Percentiles rank a stretch among this genome's conserved stretches.
These are phyloP conservation scores for Tachystola acroxantha DNA, from an alignment of 2,888 invertebrate genomes.

Conservation along the genomic window DNA sequence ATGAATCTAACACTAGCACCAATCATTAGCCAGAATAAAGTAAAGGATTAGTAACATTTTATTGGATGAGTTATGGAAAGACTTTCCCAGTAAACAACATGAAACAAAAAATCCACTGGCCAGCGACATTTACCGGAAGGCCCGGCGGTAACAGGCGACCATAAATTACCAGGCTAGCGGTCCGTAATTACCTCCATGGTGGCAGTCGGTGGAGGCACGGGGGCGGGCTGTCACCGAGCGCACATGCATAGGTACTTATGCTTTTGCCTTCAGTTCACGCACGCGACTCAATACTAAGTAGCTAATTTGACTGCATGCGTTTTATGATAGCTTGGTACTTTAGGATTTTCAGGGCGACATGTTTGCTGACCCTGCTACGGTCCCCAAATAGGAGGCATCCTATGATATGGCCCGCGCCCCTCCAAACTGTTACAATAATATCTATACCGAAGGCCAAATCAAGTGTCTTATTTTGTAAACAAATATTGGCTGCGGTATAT, in stretches of 20 bases:
- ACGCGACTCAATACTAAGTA: conserved; percentile 9
- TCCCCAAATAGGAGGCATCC: not conserved
- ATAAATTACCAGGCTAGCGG: conserved; percentile 50
- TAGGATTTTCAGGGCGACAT: conserved; percentile 2
- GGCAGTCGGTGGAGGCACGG: conserved; percentile 2
- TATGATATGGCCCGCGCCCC: too few species aligned
- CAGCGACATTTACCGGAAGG: conserved; percentile 42
- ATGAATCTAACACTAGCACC: too few species aligned
- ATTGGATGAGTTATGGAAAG: too few species aligned
- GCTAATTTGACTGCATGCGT: conserved; percentile 4
- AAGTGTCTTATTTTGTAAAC: too few species aligned
- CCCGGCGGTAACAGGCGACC: conserved; percentile 46
- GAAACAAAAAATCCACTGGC: conserved; percentile 21
- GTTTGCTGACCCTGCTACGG: conserved; percentile 4
- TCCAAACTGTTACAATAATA: too few species aligned
- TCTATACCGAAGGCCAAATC: too few species aligned
- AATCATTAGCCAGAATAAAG: too few species aligned
- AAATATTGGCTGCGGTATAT: too few species aligned
- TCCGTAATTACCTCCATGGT: conserved; percentile 10
- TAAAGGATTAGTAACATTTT: too few species aligned
- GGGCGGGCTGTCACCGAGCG: conserved; percentile 7
- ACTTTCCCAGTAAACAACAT: conserved; percentile 10
- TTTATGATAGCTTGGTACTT: conserved; percentile 8
- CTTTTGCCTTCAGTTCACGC: too few species aligned
- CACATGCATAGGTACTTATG: conserved; percentile 7